These are phyloP conservation scores for Salvelinus alpinus DNA, from an alignment of 2,113 vertebrate genomes.

Conservation along the genomic window DNA sequence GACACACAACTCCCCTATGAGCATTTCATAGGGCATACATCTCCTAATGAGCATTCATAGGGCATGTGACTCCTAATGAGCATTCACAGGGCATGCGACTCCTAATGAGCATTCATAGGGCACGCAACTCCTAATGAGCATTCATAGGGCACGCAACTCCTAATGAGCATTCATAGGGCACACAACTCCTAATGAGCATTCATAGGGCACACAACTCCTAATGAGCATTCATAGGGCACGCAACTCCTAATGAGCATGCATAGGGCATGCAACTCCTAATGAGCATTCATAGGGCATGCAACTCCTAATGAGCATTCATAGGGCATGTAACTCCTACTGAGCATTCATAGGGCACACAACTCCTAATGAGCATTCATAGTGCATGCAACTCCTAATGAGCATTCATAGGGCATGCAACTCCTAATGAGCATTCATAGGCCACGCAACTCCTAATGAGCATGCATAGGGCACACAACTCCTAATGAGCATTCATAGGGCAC, in stretches of 20 bases:
- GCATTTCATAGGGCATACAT: too few species aligned
- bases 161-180: too few species aligned
- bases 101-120: slow-evolving; percentile 15
- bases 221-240: slow-evolving; percentile 4
- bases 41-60: too few species aligned
- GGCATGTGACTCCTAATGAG: too few species aligned
- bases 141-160: too few species aligned
- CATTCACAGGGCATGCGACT: too few species aligned
- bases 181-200: slow-evolving; percentile 3
- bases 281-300: not conserved
- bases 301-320: slow-evolving; percentile 17
- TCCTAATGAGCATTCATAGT: slow-evolving; percentile 23
- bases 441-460: not conserved
- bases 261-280: not conserved
- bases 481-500: slow-evolving; percentile 7
- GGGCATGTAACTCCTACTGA: slow-evolving; percentile 2
- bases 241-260: slow-evolving; percentile 13
- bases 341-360: not conserved
- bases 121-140: not conserved
- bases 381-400: slow-evolving; percentile 24
- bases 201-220: not conserved
- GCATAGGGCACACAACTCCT: not conserved
- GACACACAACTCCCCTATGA: too few species aligned
- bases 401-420: not conserved
- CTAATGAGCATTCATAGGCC: slow-evolving; percentile 17